Conservation (phyloP, 2,113 vertebrate species). For the Paradisaea rubra region DNA sequence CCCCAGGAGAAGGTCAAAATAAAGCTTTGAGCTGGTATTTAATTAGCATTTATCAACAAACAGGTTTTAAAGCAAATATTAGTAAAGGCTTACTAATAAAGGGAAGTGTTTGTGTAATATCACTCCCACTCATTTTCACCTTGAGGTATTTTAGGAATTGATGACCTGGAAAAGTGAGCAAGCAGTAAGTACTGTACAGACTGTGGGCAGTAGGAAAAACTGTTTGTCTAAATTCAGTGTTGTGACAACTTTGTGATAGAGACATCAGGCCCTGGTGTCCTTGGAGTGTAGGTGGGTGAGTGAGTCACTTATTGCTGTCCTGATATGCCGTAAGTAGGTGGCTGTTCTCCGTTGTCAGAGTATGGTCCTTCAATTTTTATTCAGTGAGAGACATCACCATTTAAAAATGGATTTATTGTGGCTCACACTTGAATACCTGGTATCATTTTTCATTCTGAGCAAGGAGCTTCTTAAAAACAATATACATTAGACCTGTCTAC, state of each 20-base stretch:
- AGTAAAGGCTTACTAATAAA: background rate
- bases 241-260: constrained; percentile 15
- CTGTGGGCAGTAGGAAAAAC: constrained; percentile 38
- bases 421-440: background rate
- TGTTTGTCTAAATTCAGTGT: constrained; percentile 40
- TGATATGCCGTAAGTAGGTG: constrained; percentile 32
- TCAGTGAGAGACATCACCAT: background rate
- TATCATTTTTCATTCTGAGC: constrained; percentile 24
- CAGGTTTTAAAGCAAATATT: constrained; percentile 31
- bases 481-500: background rate
- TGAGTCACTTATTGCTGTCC: constrained; percentile 49
- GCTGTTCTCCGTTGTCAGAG: background rate
- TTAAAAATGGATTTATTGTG: constrained; percentile 39
- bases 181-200: background rate
- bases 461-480: background rate
- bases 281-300: background rate
- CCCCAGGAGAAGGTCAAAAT: background rate
- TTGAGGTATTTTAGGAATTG: constrained; percentile 27
- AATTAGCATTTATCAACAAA: constrained; percentile 30
- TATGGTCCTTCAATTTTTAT: constrained; percentile 22
- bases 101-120: background rate
- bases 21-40: background rate
- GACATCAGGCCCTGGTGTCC: background rate
- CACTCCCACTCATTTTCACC: constrained; percentile 33
- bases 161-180: constrained; percentile 47